Base-by-base conservation (phyloP, 1,140 invertebrate species). In the Bombus cullumanus region DNA sequence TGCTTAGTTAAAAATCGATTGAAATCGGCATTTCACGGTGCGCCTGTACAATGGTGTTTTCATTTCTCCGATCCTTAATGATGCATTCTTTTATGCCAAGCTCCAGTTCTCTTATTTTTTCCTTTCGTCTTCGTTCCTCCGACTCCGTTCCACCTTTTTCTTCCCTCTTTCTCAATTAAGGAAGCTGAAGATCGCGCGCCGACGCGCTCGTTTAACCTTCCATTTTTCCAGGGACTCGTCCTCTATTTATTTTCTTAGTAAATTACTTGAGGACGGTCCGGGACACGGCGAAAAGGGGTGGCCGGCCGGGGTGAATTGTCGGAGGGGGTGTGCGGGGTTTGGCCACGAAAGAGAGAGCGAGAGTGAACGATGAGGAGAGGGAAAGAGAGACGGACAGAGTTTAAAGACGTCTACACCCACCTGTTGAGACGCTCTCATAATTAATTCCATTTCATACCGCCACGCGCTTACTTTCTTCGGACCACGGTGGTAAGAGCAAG, bases 371-470 rank as follows among this genome's bases (percentile, higher is more conserved):
- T 2, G 72, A 47, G 41, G 12, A 57, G 64, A 74, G 74, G 47
- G 74, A 82, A 41, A 76, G 85, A 66, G 82, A 47, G 81, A 64
- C 74, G 64, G 80, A 79, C 87, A 84, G 83, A 85, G 93, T 94
- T 91, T 95, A 94, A 95, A 94, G 94, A 94, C 92, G 92, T 91
- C 91, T 93, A 92, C 94, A 94, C 91, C 94, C 94, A 95, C 94
- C 94, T 95, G 94, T 95, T 95, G 94, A 95, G 93, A 93, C 90
- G 91, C 90, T 91, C 92, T 95, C 93, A 94, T 95, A 95, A 95
- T 95, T 95, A 95, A 95, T 95, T 94, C 94, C 92, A 94, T 95
- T 94, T 95, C 92, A 93, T 94, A 94, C 94, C 93, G 92, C 91
- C 92, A 91, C 91, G 91, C 90, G 91, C 87, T 92, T 80, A 85